phyloP scores from a whole-genome alignment of 2,888 invertebrate species.

The Noctuana brunneofusca region DNA sequence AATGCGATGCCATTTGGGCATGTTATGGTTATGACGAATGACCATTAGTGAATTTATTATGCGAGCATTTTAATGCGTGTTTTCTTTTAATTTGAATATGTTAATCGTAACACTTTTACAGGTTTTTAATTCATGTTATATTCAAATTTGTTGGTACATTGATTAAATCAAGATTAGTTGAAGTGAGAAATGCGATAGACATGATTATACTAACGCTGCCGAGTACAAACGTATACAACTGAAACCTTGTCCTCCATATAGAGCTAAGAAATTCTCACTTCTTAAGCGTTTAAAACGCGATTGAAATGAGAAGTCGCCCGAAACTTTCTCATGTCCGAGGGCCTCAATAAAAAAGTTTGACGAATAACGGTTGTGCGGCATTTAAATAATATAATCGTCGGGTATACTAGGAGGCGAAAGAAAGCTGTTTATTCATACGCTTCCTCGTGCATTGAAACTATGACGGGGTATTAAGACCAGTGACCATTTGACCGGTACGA shows the following conservation, averaged over 20 bases:
- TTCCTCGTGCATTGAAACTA: constrained; percentile 73
- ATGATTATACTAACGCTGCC: background rate
- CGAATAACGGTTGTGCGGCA: constrained; percentile 72
- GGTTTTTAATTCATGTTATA: background rate
- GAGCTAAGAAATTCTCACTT: background rate
- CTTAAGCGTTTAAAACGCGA: constrained; percentile 28
- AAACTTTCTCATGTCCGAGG: constrained; percentile 73
- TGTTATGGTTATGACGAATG: constrained; percentile 36
- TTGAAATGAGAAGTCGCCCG: constrained; percentile 35
- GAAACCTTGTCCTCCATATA: background rate
- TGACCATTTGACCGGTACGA: constrained; percentile 80
- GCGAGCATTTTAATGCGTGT: background rate
- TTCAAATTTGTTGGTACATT: background rate
- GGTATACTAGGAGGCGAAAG: constrained; percentile 60
- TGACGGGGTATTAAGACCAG: constrained; percentile 60
- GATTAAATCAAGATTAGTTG: background rate
- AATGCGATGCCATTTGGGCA: constrained; percentile 37
- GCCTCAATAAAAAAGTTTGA: constrained; percentile 68
- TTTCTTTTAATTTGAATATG: constrained; percentile 19
- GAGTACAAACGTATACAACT: no score
- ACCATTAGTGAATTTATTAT: constrained; percentile 16
- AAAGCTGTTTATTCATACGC: constrained; percentile 76
- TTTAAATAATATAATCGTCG: constrained; percentile 80
- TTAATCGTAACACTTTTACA: background rate
- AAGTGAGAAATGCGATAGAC: background rate